phyloP scores from a whole-genome alignment of 1,140 invertebrate genomes.

The Trichomalopsis sarcophagae region DNA sequence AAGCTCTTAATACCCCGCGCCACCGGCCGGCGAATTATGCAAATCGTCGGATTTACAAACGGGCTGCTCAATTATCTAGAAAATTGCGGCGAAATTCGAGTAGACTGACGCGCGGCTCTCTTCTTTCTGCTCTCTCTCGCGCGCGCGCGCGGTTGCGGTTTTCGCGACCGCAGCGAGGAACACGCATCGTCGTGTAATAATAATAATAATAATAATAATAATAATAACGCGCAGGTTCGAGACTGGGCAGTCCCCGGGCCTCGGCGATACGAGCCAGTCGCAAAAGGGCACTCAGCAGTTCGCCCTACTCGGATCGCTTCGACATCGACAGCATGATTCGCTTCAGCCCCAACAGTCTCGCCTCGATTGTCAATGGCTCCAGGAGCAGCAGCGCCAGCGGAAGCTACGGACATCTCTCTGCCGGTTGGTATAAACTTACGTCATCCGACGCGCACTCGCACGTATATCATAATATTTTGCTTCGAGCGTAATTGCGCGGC shows the following conservation, averaged over 20 bases:
- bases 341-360: constrained; percentile 94
- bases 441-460: no score
- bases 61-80: constrained; percentile 3
- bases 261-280: constrained; percentile 83
- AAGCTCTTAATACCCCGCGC: background rate
- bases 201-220: no score
- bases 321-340: constrained; percentile 96
- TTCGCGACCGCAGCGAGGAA: background rate
- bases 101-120: background rate
- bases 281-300: constrained; percentile 94
- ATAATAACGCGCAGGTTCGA: constrained; percentile 75
- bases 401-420: constrained; percentile 95
- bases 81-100: background rate
- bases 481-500: background rate
- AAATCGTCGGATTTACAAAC: constrained; percentile 4
- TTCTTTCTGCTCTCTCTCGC: background rate
- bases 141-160: background rate
- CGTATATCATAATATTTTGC: constrained; percentile 55
- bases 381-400: constrained; percentile 90
- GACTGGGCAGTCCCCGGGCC: constrained; percentile 81
- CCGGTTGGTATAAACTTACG: constrained; percentile 77
- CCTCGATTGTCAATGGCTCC: constrained; percentile 92
- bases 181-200: background rate
- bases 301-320: constrained; percentile 94
- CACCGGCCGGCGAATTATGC: background rate